Evolutionary conservation across 2,888 invertebrate genomes (phyloP), one percentile per base, ranked within the genome.

Genomic region (Cephalotes varians): DNA sequence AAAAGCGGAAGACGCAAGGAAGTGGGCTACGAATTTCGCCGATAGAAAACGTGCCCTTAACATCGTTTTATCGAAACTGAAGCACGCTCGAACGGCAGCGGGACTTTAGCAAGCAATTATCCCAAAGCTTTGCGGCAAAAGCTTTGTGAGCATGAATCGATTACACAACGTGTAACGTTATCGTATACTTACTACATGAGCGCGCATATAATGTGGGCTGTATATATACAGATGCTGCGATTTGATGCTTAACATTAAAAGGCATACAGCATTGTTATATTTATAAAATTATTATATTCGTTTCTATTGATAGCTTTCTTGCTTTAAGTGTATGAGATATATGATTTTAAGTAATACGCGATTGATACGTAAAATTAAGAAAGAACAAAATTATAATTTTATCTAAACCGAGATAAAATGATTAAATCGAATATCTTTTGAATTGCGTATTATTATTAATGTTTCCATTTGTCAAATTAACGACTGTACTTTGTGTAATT

Each of bases 161-260:
- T 85, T 69, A 80, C 80, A 40, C 49, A 51, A 73, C 82, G 62
- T 69, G 37, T 77, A 47, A 74, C 67, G 81, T 76, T 80, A 62
- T 72, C 65, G 56, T 73, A 31, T 88, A 90, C 90, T 91, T 91
- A 89, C 87, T 91, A 76, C 86, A 85, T 77, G 69, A 82, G 82
- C 82, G 76, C 84, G 67, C 74, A 74, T 71, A 28, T 82, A 47
- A 49, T 73, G n/a, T 15, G 31, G 21, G 28, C 12, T 21, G 12
- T 40, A 18, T 0, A 15, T 40, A 18, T 10, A n/a, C 25, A 49
- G 7, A 10, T 40, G n/a, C 40, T 58, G n/a, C 15, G n/a, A 37
- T 25, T n/a, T 37, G 10, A 5, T 9, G 6, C 18, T 65, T 47
- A 44, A 28, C 18, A 7, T 3, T 10, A 51, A 31, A n/a, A 34